Base-by-base conservation (phyloP, 2,113 vertebrate genomes). In the Corydoras sp. region DNA sequence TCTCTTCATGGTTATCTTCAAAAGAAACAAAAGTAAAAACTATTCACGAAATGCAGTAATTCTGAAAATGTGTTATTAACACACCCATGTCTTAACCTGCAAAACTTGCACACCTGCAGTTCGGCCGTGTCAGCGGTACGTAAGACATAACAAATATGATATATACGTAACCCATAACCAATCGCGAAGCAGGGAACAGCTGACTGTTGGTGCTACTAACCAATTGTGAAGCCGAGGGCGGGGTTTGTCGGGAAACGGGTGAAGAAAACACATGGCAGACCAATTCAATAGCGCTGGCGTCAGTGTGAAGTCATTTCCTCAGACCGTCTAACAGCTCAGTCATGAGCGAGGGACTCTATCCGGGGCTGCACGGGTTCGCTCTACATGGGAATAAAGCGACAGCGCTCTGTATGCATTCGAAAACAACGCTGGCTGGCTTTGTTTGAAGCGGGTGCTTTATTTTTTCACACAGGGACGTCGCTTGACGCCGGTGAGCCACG, bases 341-440 rank as follows among this genome's bases (percentile, higher is more conserved):
- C 77, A 79, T 79, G 77, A 79, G 62, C 54, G 43, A 60, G 50
- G 49, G 3, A 13, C 48, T n/a, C 58, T 29, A 68, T 68, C 50
- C 50, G 49, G 69, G 50, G 64, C 32, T 62, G 69, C 69, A 70
- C 74, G 64, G 24, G 43, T 53, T 54, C 65, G 18, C 60, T 49
- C 49, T 64, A 18, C 58, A 58, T 56, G 35, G 24, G n/a, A 14
- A 66, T 15, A 69, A 51, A n/a, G 31, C 60, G 49, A 8, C 15
- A n/a, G 65, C 12, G 35, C 32, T 54, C 9, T 58, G 12, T 15
- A 53, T 24, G 32, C 35, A 50, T 51, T 30, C 50, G 50, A 60
- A 54, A 78, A 10, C 55, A n/a, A 68, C 11, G 10, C 14, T 3
- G 15, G 1, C 9, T 3, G 54, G 43, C 10, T 65, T 8, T 31